Conservation (phyloP, 2,113 vertebrate species). For the Trachemys scripta region DNA sequence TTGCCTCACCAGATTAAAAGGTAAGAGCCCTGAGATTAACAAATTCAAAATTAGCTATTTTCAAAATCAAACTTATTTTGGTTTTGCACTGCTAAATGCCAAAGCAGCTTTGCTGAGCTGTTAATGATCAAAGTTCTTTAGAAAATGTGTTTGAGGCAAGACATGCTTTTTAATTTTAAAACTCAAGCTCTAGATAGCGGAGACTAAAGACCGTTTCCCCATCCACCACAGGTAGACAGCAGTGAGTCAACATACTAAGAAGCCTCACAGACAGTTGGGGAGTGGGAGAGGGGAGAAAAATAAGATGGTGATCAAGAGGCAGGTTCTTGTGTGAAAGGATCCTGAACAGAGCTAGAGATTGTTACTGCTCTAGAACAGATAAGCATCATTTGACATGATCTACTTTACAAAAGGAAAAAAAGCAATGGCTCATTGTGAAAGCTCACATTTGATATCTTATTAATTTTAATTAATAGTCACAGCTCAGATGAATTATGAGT, state of each 20-base stretch:
- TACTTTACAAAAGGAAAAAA: neutral
- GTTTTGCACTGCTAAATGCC: neutral
- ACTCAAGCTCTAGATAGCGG: neutral
- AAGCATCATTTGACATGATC: neutral
- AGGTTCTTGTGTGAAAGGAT: neutral
- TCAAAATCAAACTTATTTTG: neutral
- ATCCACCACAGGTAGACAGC: neutral
- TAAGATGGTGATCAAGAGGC: neutral
- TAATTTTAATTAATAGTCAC: neutral
- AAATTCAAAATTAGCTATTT: neutral
- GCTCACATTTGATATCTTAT: neutral
- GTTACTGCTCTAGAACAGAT: neutral
- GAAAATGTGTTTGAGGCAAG: fast-evolving
- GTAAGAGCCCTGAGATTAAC: neutral
- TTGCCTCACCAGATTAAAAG: neutral
- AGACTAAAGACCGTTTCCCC: neutral
- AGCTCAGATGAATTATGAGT: neutral
- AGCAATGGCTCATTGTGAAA: neutral
- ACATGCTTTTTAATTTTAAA: neutral
- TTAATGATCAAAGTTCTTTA: neutral
- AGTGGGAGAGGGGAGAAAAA: neutral
- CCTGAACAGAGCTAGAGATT: neutral
- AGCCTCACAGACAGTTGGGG: neutral
- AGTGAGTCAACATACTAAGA: neutral
- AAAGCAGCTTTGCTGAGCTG: neutral